Conservation (phyloP, 1,140 invertebrate species). For the Drosophila kikkawai region DNA sequence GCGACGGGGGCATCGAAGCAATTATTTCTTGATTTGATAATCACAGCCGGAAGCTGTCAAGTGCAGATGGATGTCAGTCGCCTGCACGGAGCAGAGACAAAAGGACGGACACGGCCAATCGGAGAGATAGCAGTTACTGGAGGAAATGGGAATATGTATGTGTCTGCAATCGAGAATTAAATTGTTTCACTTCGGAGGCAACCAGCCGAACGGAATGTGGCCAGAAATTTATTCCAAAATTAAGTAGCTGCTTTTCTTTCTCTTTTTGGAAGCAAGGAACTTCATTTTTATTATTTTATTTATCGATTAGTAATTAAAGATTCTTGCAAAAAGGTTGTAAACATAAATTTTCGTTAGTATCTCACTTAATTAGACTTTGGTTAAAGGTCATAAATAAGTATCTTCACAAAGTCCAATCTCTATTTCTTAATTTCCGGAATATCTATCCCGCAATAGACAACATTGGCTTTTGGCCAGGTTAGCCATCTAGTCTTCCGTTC, state of each 20-base stretch:
- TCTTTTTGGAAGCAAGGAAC: neutral
- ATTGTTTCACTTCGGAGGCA: constrained; percentile 1
- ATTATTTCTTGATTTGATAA: constrained; percentile 58
- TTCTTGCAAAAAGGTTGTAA: neutral
- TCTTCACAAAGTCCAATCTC: neutral
- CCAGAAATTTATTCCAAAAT: neutral
- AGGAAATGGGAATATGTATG: neutral
- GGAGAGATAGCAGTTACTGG: constrained; percentile 10
- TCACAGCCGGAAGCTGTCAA: constrained; percentile 51
- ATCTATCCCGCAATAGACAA: constrained; percentile 45
- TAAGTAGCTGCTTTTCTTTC: neutral
- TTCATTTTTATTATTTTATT: neutral
- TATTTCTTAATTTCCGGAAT: constrained; percentile 30
- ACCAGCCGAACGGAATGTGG: neutral
- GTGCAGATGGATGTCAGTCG: constrained; percentile 31
- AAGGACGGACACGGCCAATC: constrained; percentile 2
- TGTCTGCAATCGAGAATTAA: constrained; percentile 5
- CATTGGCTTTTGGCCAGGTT: constrained; percentile 46
- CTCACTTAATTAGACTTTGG: neutral
- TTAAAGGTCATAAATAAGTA: neutral
- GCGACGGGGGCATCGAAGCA: constrained; percentile 32
- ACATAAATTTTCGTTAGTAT: no score
- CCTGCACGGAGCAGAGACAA: neutral
- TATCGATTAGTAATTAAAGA: neutral
- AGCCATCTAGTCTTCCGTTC: neutral